phyloP scores from a whole-genome alignment of 2,797 vertebrate species.

The Hylomyscus alleni region DNA sequence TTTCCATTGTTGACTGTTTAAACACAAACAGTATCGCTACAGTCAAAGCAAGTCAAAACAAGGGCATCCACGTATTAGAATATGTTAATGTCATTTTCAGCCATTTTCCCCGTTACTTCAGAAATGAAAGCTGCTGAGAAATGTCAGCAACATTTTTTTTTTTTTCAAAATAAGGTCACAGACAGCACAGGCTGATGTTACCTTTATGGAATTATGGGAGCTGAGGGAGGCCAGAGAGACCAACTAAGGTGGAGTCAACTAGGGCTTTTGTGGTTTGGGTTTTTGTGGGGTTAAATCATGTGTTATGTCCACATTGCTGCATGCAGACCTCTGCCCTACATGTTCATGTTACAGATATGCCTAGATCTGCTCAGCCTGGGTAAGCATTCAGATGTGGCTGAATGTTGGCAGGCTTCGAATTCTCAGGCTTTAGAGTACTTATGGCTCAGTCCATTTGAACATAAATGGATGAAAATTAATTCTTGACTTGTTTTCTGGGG shows the following conservation, averaged over 20 bases:
- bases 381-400: not conserved
- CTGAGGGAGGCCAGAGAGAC: conserved; percentile 30
- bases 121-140: conserved; percentile 59
- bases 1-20: conserved; percentile 67
- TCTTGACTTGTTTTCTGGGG: conserved; percentile 69
- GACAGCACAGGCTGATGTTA: not conserved
- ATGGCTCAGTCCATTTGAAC: conserved; percentile 57
- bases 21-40: conserved; percentile 14
- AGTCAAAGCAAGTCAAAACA: conserved; percentile 62
- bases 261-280: conserved; percentile 18
- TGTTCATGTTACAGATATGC: not conserved
- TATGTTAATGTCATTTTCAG: conserved; percentile 29
- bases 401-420: conserved; percentile 57
- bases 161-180: not conserved
- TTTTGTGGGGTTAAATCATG: conserved; percentile 32
- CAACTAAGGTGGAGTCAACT: not conserved
- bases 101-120: conserved; percentile 30
- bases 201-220: conserved; percentile 42
- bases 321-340: conserved; percentile 32
- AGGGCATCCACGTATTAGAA: not conserved
- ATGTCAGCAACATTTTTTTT: not conserved
- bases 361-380: not conserved
- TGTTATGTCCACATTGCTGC: not conserved
- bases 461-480: conserved; percentile 64
- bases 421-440: conserved; percentile 65